Evolutionary conservation across 2,888 invertebrate genomes (phyloP).

Genomic region (Cataglyphis livida): DNA sequence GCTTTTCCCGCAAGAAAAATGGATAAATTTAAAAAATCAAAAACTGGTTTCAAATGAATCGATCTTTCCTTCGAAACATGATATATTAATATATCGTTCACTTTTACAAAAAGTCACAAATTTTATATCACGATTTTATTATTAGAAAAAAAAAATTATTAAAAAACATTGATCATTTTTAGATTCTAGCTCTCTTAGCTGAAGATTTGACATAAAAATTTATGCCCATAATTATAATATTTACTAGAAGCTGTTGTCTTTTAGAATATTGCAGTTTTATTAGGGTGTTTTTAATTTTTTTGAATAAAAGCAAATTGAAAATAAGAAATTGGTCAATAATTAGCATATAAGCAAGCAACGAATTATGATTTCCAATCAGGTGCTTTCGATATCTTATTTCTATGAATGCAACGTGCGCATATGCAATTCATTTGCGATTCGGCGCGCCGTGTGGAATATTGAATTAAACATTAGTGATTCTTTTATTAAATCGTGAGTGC

Average conservation of each 20-base stretch:
- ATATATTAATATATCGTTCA: not conserved
- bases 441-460: slow-evolving; percentile 3
- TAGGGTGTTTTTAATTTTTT: not conserved
- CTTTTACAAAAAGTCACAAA: not conserved
- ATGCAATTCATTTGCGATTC: slow-evolving; percentile 5
- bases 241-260: not conserved
- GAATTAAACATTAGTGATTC: slow-evolving; percentile 42
- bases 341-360: not conserved
- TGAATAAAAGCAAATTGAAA: not conserved
- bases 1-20: not conserved
- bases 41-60: not conserved
- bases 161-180: not conserved
- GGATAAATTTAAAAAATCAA: not conserved
- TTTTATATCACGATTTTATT: not conserved
- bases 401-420: not conserved
- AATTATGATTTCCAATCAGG: not conserved
- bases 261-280: not conserved
- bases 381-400: not conserved
- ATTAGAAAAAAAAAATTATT: not conserved
- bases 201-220: not conserved
- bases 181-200: not conserved
- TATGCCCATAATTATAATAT: not conserved
- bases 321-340: not conserved
- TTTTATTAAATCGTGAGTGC: slow-evolving; percentile 16
- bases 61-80: not conserved